Conservation (phyloP, 2,797 vertebrate species). For the Rhadinocentrus ornatus region DNA sequence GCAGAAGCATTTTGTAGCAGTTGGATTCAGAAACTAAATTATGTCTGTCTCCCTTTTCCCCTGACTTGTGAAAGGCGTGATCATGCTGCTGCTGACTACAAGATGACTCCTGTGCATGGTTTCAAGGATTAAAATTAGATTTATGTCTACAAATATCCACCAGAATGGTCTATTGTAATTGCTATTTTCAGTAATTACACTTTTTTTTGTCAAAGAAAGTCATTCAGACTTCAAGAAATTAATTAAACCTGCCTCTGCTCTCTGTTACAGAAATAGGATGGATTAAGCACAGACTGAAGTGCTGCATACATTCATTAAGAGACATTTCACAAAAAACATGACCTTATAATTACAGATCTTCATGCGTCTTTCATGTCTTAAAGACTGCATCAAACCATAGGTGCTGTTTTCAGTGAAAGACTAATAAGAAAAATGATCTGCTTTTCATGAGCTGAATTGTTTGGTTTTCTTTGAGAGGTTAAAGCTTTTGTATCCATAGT, state of each 20-base stretch:
- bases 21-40: conserved; percentile 22
- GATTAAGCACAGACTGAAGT: background rate
- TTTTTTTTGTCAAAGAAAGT: conserved; percentile 2
- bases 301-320: conserved; percentile 14
- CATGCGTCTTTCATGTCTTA: conserved; percentile 28
- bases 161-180: conserved; percentile 7
- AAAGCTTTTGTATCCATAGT: conserved; percentile 81
- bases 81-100: conserved; percentile 24
- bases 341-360: conserved; percentile 16
- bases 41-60: conserved; percentile 7
- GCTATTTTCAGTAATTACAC: conserved; percentile 20
- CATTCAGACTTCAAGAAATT: conserved; percentile 4
- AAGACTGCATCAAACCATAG: conserved; percentile 12
- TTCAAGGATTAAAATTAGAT: conserved; percentile 22
- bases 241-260: conserved; percentile 18
- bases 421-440: conserved; percentile 40
- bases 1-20: conserved; percentile 10
- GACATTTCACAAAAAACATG: background rate
- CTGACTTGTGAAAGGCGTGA: conserved; percentile 26
- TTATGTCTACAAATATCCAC: conserved; percentile 16
- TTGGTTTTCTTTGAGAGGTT: conserved; percentile 64
- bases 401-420: conserved; percentile 38
- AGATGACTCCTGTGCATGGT: conserved; percentile 8
- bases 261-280: conserved; percentile 11
- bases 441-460: conserved; percentile 62